Percentiles rank a stretch among this genome's conserved stretches.
These are phyloP conservation scores for Geotrupes spiniger DNA, from an alignment of 2,888 invertebrate species.

Conservation along the genomic window DNA sequence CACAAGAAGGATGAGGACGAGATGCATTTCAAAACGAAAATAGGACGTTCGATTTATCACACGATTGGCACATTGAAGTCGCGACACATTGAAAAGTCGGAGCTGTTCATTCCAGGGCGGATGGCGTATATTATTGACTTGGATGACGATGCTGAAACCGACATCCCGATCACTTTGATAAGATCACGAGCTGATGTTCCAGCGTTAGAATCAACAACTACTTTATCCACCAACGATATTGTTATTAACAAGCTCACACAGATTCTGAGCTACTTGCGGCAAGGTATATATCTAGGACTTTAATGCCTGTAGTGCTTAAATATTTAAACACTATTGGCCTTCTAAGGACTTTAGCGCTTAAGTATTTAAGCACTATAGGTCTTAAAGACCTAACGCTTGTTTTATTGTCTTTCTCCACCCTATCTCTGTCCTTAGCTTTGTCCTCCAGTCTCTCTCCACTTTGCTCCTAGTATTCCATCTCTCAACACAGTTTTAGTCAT, in stretches of 20 bases:
- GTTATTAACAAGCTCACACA: conserved; percentile 97
- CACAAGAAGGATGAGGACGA: conserved; percentile 68
- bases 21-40: conserved; percentile 76
- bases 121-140: conserved; percentile 99
- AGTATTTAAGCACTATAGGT: too few relatives aligned
- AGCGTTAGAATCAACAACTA: conserved; percentile 62
- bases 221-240: conserved; percentile 74
- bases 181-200: conserved; percentile 86
- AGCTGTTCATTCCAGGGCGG: conserved; percentile 89
- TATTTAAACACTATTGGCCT: too few relatives aligned
- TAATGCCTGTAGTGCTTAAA: too few relatives aligned
- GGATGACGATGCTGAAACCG: conserved; percentile 78
- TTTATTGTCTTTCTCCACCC: too few relatives aligned
- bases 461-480: too few relatives aligned
- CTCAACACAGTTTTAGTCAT: too few relatives aligned
- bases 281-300: too few relatives aligned
- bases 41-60: conserved; percentile 68
- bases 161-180: conserved; percentile 94
- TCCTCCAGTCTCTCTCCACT: too few relatives aligned
- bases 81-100: conserved; percentile 76
- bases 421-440: too few relatives aligned
- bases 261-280: conserved; percentile 91
- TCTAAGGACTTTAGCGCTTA: too few relatives aligned
- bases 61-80: conserved; percentile 67
- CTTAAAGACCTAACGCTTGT: too few relatives aligned